These are phyloP conservation scores for Melanotaenia pygmaea DNA, from an alignment of 2,797 vertebrate genomes.

Conservation along the genomic window DNA sequence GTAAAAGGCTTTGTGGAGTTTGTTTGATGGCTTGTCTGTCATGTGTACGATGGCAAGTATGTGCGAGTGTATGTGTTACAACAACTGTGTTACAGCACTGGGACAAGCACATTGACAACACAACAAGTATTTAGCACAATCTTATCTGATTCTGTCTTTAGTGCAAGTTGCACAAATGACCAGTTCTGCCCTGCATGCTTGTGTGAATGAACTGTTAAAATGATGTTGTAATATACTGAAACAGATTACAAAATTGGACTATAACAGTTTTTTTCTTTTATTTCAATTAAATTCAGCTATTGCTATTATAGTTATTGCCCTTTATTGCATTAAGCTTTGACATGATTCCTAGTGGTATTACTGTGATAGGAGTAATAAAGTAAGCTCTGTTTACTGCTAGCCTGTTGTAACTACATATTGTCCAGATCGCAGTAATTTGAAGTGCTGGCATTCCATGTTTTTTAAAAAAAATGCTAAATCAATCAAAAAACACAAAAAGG, in stretches of 20 bases:
- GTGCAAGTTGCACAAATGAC: slow-evolving; percentile 7
- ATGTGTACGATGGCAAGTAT: slow-evolving; percentile 15
- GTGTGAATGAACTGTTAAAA: not conserved
- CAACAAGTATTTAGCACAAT: not conserved
- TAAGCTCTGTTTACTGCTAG: not conserved
- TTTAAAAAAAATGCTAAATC: not conserved
- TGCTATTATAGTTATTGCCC: not conserved
- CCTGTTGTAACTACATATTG: not conserved
- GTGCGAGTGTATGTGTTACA: not conserved
- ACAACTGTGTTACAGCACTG: not conserved
- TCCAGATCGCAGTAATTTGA: not conserved
- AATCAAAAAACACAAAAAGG: too few species aligned
- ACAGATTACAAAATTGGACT: slow-evolving; percentile 17
- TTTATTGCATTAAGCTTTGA: not conserved
- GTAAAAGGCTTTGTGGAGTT: slow-evolving; percentile 26
- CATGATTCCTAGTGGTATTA: not conserved
- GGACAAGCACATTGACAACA: too few species aligned
- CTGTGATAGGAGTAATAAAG: not conserved
- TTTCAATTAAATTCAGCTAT: not conserved
- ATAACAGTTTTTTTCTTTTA: not conserved
- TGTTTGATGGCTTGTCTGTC: slow-evolving; percentile 26
- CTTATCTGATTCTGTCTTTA: slow-evolving; percentile 2
- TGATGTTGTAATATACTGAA: slow-evolving; percentile 14
- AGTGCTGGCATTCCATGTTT: not conserved
- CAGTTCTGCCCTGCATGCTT: not conserved